Percentiles rank a stretch among this genome's conserved stretches.
Evolutionary conservation across 2,888 invertebrate genomes (phyloP).

Genomic region (Notodonta ziczac): DNA sequence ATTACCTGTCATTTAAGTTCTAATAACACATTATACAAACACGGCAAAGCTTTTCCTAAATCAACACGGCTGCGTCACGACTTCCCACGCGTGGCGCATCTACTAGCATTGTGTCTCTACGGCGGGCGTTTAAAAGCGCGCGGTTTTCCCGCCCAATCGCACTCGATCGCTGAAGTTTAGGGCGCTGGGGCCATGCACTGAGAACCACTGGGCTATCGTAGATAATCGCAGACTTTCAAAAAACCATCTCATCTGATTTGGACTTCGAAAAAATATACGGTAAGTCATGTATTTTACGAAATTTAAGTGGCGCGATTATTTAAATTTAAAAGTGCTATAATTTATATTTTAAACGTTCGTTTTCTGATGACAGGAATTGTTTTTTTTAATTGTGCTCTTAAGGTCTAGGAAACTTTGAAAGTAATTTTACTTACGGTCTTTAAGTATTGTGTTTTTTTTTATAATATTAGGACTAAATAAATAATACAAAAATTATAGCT

Average conservation of each 20-base stretch:
- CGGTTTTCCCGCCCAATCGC: slow-evolving; percentile 67
- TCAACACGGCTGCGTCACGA: slow-evolving; percentile 43
- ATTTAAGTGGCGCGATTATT: not conserved
- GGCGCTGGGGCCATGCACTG: slow-evolving; percentile 49
- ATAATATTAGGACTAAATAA: no score
- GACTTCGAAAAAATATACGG: not conserved
- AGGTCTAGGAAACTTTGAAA: no score
- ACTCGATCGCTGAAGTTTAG: slow-evolving; percentile 54
- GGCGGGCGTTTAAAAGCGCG: slow-evolving; percentile 71
- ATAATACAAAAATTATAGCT: no score
- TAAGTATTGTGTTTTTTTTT: no score
- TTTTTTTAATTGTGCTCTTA: no score
- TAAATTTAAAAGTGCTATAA: not conserved
- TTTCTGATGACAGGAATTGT: no score
- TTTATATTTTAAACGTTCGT: no score
- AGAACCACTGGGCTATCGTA: slow-evolving; percentile 13
- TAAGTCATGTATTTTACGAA: not conserved
- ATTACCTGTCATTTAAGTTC: not conserved
- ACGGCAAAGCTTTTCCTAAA: slow-evolving; percentile 12
- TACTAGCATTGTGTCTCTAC: slow-evolving; percentile 51
- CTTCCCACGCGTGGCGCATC: slow-evolving; percentile 54
- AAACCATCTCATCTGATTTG: not conserved
- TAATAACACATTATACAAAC: slow-evolving; percentile 4
- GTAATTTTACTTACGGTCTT: no score
- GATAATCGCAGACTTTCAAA: not conserved